These are phyloP conservation scores for Prionace glauca DNA, from an alignment of 2,797 vertebrate genomes.

Conservation along the genomic window DNA sequence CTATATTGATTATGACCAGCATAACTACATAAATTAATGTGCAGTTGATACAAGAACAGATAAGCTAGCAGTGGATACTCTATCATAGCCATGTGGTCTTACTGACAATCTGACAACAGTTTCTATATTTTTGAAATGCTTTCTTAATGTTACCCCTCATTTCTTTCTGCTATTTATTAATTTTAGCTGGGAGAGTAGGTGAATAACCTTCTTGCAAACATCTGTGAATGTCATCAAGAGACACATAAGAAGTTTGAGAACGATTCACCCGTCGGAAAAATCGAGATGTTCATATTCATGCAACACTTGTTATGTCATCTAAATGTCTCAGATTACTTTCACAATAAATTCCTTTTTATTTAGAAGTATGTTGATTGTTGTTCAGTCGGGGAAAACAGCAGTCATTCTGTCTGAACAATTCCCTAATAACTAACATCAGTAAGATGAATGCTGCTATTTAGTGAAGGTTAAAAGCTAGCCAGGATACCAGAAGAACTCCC, in stretches of 20 bases:
- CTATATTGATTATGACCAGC: no score
- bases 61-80: background rate
- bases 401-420: background rate
- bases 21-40: no score
- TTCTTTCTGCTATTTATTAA: background rate
- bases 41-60: background rate
- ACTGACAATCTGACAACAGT: slow-evolving; percentile 12
- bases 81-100: background rate
- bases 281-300: background rate
- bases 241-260: background rate
- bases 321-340: background rate
- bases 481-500: background rate
- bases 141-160: background rate
- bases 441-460: background rate
- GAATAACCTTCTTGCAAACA: background rate
- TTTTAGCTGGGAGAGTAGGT: background rate
- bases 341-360: background rate
- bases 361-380: background rate
- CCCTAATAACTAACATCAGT: background rate
- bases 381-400: background rate
- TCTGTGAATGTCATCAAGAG: background rate
- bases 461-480: background rate
- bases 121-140: background rate
- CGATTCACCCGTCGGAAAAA: background rate
- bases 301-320: background rate